These are phyloP conservation scores for Phrynosoma blainvillii DNA, from an alignment of 2,113 vertebrate species.

Conservation along the genomic window DNA sequence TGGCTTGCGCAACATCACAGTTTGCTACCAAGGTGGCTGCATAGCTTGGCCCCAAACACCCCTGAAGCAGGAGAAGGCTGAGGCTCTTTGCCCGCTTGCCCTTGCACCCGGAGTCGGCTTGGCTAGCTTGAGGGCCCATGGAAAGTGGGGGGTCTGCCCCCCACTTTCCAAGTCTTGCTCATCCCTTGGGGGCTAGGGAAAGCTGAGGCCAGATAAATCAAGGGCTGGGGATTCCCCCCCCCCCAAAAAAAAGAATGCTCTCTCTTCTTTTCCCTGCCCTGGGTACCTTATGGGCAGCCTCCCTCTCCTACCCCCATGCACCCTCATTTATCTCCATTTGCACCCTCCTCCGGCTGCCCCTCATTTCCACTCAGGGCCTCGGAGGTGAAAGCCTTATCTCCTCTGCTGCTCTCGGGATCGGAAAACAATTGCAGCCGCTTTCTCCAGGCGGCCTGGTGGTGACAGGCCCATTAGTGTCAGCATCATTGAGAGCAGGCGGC, in stretches of 20 bases:
- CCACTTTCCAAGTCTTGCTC: not conserved
- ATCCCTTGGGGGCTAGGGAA: constrained; percentile 40
- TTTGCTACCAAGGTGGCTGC: too few species aligned
- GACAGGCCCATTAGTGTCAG: not conserved
- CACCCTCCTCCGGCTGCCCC: constrained; percentile 51
- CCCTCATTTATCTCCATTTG: constrained; percentile 73
- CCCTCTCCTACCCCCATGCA: constrained; percentile 27
- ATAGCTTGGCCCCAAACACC: too few species aligned
- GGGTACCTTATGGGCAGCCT: constrained; percentile 57
- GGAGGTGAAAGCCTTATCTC: constrained; percentile 65
- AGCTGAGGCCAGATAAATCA: constrained; percentile 60
- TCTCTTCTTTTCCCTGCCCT: constrained; percentile 57
- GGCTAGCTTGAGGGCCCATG: too few species aligned
- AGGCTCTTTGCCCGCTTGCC: not conserved
- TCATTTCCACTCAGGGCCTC: constrained; percentile 61
- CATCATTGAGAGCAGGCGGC: too few species aligned
- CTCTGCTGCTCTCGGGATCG: not conserved
- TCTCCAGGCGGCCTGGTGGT: not conserved
- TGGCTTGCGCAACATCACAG: too few species aligned
- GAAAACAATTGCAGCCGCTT: constrained; percentile 27
- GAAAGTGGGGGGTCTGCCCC: not conserved
- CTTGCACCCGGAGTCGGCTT: not conserved
- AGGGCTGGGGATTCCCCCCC: constrained; percentile 39
- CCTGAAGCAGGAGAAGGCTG: too few species aligned
- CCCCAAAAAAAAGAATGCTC: too few species aligned